Evolutionary conservation across 2,113 vertebrate species (phyloP).

Genomic region (Sinocyclocheilus grahami): DNA sequence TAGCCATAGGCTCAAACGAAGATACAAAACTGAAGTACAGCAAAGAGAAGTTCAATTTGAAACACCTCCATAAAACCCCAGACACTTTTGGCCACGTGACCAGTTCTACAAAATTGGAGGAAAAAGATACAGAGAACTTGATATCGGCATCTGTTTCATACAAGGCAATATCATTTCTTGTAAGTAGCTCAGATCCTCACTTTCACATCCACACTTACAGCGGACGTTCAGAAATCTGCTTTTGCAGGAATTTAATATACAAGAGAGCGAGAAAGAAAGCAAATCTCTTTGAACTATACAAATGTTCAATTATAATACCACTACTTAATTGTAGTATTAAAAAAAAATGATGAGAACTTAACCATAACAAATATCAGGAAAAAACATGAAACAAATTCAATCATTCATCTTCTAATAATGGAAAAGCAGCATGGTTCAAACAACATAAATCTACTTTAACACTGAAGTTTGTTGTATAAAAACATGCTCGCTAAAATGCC

Average conservation of each 20-base stretch:
- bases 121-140: slow-evolving; percentile 59
- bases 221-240: slow-evolving; percentile 37
- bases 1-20: slow-evolving; percentile 78
- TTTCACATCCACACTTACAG: slow-evolving; percentile 44
- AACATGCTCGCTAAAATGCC: slow-evolving; percentile 69
- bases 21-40: slow-evolving; percentile 61
- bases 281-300: slow-evolving; percentile 46
- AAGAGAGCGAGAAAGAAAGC: not conserved
- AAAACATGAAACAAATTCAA: slow-evolving; percentile 2
- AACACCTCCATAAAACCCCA: slow-evolving; percentile 66
- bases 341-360: slow-evolving; percentile 1
- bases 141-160: slow-evolving; percentile 60
- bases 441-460: slow-evolving; percentile 69
- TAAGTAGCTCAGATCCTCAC: slow-evolving; percentile 32
- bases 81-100: slow-evolving; percentile 66
- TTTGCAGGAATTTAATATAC: slow-evolving; percentile 20
- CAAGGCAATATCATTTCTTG: slow-evolving; percentile 37
- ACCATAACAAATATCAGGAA: slow-evolving; percentile 6
- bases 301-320: slow-evolving; percentile 31
- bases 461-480: slow-evolving; percentile 74
- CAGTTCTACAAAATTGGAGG: slow-evolving; percentile 63
- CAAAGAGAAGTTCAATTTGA: slow-evolving; percentile 56
- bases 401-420: slow-evolving; percentile 49
- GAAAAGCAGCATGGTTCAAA: slow-evolving; percentile 49
- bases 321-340: slow-evolving; percentile 33